Percentiles rank a stretch among this genome's conserved stretches.
phyloP scores from a whole-genome alignment of 2,113 vertebrate species.

The Rutilus rutilus region DNA sequence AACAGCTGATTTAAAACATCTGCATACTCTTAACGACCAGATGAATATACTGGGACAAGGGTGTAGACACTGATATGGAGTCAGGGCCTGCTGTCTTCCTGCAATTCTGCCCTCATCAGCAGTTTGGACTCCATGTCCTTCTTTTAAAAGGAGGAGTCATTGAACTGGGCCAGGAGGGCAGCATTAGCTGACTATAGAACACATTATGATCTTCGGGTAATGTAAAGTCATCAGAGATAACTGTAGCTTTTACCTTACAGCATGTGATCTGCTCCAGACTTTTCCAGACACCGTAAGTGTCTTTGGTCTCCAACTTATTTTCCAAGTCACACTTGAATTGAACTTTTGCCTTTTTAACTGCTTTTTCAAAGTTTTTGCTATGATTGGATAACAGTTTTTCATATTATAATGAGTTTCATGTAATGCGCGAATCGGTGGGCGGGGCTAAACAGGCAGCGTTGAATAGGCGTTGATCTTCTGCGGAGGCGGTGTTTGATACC shows the following conservation, averaged over 20 bases:
- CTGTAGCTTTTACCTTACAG: neutral
- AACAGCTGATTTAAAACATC: constrained; percentile 14
- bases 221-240: neutral
- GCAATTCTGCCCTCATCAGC: constrained; percentile 7
- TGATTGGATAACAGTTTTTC: too few relatives aligned
- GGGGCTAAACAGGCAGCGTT: too few relatives aligned
- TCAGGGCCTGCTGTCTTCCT: neutral
- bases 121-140: constrained; percentile 19
- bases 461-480: too few relatives aligned
- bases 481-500: too few relatives aligned
- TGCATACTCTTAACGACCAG: neutral
- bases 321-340: neutral
- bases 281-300: too few relatives aligned
- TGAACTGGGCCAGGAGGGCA: neutral
- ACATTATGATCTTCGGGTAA: constrained; percentile 6
- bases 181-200: neutral
- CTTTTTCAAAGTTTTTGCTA: neutral
- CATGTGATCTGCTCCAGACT: neutral
- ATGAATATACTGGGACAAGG: constrained; percentile 20
- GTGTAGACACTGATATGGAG: constrained; percentile 10
- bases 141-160: neutral
- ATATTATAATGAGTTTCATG: too few relatives aligned
- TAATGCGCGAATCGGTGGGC: too few relatives aligned
- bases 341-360: neutral
- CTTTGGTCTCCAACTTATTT: too few relatives aligned